A percentile compares a stretch with the other conserved stretches of the same genome.
Evolutionary conservation across 1,140 invertebrate genomes (phyloP).

Genomic region (Apis cerana): DNA sequence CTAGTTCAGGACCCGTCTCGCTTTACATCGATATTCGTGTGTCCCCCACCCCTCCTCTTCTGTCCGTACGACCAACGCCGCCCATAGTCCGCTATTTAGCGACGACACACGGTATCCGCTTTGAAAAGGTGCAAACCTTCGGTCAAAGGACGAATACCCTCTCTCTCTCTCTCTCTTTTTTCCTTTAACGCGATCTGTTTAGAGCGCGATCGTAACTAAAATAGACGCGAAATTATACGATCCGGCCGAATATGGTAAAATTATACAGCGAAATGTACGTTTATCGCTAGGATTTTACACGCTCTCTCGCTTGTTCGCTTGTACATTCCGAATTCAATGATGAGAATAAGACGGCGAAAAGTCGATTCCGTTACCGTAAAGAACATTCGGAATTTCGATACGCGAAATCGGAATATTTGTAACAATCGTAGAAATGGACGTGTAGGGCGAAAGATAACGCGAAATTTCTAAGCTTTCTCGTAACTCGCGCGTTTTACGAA

Average conservation of each 20-base stretch:
- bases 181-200: no score
- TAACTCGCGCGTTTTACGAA: no score
- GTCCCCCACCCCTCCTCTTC: conserved; percentile 8
- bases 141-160: not conserved
- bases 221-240: not conserved
- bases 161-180: no score
- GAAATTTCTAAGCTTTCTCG: no score
- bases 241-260: no score
- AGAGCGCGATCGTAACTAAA: no score
- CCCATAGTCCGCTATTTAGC: conserved; percentile 28
- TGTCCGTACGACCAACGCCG: conserved; percentile 40
- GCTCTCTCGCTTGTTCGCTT: not conserved
- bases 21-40: conserved; percentile 65
- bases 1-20: conserved; percentile 54
- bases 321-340: not conserved
- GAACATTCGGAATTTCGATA: not conserved
- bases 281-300: not conserved
- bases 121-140: conserved; percentile 36
- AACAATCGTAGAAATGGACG: no score
- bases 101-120: conserved; percentile 23
- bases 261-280: not conserved
- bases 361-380: no score
- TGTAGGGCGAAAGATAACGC: no score
- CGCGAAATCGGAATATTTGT: not conserved
- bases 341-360: no score